phyloP scores from a whole-genome alignment of 2,113 vertebrate genomes.

The Phoxinus phoxinus region DNA sequence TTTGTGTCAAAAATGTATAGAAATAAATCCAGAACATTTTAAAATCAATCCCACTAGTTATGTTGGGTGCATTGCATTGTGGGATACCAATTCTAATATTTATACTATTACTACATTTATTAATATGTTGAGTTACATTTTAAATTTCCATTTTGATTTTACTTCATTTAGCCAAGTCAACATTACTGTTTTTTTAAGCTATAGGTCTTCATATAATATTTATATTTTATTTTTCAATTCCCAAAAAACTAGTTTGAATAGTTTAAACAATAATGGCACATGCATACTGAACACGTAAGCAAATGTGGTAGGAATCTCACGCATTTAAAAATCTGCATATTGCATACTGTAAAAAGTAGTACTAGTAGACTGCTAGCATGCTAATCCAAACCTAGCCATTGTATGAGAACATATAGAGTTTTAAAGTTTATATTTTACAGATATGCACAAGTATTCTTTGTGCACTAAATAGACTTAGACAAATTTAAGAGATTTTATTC shows the following conservation, averaged over 20 bases:
- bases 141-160: neutral
- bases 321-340: neutral
- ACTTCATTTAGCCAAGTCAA: neutral
- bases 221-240: neutral
- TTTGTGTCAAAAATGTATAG: neutral
- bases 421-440: neutral
- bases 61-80: neutral
- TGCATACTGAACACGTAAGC: too few relatives aligned
- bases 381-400: slow-evolving; percentile 16
- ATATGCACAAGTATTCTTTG: neutral
- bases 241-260: neutral
- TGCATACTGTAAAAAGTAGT: neutral
- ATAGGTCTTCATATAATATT: neutral
- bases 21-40: neutral
- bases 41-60: neutral
- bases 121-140: neutral
- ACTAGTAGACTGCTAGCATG: neutral
- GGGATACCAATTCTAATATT: neutral
- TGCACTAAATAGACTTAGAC: slow-evolving; percentile 28
- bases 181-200: neutral
- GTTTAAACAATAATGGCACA: neutral
- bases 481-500: neutral
- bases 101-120: neutral
- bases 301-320: neutral
- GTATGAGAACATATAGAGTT: neutral